phyloP scores from a whole-genome alignment of 1,140 invertebrate species.

The Sycobia sp. region DNA sequence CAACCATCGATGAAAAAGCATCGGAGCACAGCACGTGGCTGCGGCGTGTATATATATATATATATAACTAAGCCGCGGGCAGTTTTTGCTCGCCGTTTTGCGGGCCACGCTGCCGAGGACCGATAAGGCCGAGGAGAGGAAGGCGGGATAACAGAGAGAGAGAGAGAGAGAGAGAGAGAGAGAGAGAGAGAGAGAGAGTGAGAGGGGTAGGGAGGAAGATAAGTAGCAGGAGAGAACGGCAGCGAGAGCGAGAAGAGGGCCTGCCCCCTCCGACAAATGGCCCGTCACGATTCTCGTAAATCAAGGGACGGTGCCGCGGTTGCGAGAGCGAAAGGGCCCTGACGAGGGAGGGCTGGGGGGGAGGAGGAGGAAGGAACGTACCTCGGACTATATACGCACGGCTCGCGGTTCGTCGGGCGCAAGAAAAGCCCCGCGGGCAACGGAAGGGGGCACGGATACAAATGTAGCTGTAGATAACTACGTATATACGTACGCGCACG shows the following conservation, averaged over 20 bases:
- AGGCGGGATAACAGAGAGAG: slow-evolving; percentile 46
- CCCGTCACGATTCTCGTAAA: slow-evolving; percentile 60
- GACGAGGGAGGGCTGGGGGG: neutral
- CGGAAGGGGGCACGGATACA: slow-evolving; percentile 42
- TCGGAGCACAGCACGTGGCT: slow-evolving; percentile 38
- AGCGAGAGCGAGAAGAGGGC: slow-evolving; percentile 47
- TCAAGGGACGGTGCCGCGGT: slow-evolving; percentile 53
- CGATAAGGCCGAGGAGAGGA: slow-evolving; percentile 51
- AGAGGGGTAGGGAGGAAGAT: slow-evolving; percentile 36
- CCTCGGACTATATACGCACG: slow-evolving; percentile 14
- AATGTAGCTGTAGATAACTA: too few species aligned
- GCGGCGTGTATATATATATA: too few species aligned
- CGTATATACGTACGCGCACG: too few species aligned
- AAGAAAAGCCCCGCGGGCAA: slow-evolving; percentile 33
- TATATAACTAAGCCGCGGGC: too few species aligned
- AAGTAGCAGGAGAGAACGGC: slow-evolving; percentile 48
- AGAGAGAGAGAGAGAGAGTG: slow-evolving; percentile 40
- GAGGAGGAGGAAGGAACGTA: slow-evolving; percentile 21
- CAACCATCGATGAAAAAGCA: too few species aligned
- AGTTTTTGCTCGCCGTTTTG: too few species aligned
- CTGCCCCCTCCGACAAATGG: slow-evolving; percentile 55
- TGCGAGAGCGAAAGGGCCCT: neutral
- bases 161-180: slow-evolving; percentile 50
- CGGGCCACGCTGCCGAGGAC: slow-evolving; percentile 42
- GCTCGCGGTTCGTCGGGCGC: slow-evolving; percentile 13